Evolutionary conservation across 1,140 invertebrate genomes (phyloP).

Genomic region (Pseudomyrmex cubaensis): DNA sequence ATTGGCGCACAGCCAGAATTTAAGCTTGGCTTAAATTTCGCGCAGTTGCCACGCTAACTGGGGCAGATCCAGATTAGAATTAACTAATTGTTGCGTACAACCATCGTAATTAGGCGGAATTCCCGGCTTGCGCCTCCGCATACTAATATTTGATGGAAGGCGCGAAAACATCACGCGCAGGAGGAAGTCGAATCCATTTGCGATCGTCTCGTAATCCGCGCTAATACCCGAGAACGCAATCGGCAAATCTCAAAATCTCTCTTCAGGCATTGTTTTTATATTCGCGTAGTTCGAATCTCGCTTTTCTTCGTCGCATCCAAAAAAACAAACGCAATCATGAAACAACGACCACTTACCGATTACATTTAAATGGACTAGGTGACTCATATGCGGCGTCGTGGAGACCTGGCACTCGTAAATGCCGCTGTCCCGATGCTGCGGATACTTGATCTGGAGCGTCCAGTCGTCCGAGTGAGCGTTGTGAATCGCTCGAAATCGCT

Average conservation of each 20-base stretch:
- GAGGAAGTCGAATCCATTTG: slow-evolving; percentile 4
- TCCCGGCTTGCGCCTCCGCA: slow-evolving; percentile 23
- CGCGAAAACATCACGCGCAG: not conserved
- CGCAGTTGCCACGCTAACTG: slow-evolving; percentile 57
- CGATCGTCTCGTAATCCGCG: not conserved
- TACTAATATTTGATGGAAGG: slow-evolving; percentile 64
- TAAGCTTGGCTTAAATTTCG: slow-evolving; percentile 72
- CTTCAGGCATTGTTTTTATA: not conserved
- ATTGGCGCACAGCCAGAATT: slow-evolving; percentile 70
- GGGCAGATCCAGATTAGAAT: slow-evolving; percentile 73
- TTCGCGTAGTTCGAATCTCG: not conserved
- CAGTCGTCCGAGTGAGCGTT: slow-evolving; percentile 94
- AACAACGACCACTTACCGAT: slow-evolving; percentile 90
- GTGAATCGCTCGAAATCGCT: slow-evolving; percentile 94
- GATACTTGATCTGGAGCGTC: slow-evolving; percentile 95
- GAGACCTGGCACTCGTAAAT: slow-evolving; percentile 96
- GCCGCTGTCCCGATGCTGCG: slow-evolving; percentile 92
- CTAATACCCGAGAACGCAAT: not conserved
- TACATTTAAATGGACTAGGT: slow-evolving; percentile 93
- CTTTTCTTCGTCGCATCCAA: not conserved
- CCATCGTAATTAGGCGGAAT: slow-evolving; percentile 63
- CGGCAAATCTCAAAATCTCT: not conserved
- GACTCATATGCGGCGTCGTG: slow-evolving; percentile 94
- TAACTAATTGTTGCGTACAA: slow-evolving; percentile 73
- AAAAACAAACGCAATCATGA: not conserved